Percentiles rank a stretch among this genome's conserved stretches.
phyloP scores from a whole-genome alignment of 2,797 vertebrate species.

The Microhierax caerulescens region DNA sequence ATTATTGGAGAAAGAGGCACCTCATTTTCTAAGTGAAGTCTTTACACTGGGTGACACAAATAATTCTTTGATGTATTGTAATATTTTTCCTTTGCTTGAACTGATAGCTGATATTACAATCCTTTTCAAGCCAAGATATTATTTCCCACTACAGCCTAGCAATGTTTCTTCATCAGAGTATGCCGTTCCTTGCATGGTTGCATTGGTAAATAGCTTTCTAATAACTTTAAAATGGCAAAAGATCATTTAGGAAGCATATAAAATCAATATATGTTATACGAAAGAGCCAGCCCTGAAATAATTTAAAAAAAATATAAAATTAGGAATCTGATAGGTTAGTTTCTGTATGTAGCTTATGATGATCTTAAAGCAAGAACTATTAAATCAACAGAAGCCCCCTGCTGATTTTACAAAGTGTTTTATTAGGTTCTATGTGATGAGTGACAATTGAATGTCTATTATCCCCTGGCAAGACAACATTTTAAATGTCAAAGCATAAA shows the following conservation, averaged over 20 bases:
- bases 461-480: background rate
- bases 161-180: background rate
- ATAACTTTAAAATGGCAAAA: constrained; percentile 28
- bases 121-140: background rate
- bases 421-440: background rate
- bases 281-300: background rate
- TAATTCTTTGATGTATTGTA: background rate
- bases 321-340: background rate
- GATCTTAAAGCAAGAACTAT: background rate
- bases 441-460: background rate
- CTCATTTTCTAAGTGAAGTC: background rate
- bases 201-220: constrained; percentile 13
- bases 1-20: background rate
- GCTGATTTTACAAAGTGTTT: background rate
- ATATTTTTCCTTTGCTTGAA: background rate
- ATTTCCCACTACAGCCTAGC: background rate
- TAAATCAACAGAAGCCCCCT: background rate
- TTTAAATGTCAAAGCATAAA: background rate
- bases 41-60: background rate
- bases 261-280: background rate
- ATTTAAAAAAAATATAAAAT: constrained; percentile 20
- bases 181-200: background rate
- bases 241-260: background rate
- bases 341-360: background rate
- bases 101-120: background rate